Conservation (phyloP, 1,140 invertebrate species). For the Leptestheria dahalacensis region DNA sequence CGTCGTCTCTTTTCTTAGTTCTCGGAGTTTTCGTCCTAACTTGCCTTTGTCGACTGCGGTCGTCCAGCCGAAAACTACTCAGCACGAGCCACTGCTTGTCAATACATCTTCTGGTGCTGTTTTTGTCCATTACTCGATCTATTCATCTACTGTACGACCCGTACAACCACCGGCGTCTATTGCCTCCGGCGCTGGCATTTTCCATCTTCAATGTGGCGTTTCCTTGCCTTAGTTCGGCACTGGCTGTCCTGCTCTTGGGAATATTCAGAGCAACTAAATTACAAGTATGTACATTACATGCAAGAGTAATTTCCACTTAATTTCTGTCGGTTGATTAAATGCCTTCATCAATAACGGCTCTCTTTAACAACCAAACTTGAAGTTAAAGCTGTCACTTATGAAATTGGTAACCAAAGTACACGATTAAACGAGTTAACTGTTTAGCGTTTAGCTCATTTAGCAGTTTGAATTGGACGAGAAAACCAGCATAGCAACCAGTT, state of each 20-base stretch:
- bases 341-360: too few relatives aligned
- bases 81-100: slow-evolving; percentile 60
- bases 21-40: slow-evolving; percentile 58
- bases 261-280: slow-evolving; percentile 50
- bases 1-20: slow-evolving; percentile 61
- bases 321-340: too few relatives aligned
- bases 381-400: too few relatives aligned
- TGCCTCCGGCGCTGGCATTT: slow-evolving; percentile 57
- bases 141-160: slow-evolving; percentile 78
- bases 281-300: slow-evolving; percentile 17
- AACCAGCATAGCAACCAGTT: too few relatives aligned
- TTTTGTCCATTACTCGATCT: slow-evolving; percentile 60
- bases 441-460: too few relatives aligned
- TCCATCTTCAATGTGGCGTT: slow-evolving; percentile 63
- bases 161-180: slow-evolving; percentile 61
- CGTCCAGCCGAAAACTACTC: slow-evolving; percentile 21
- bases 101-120: slow-evolving; percentile 59
- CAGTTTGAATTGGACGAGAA: too few relatives aligned
- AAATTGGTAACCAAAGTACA: too few relatives aligned
- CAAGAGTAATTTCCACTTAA: too few relatives aligned
- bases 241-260: slow-evolving; percentile 67
- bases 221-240: slow-evolving; percentile 65
- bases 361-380: too few relatives aligned
- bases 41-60: slow-evolving; percentile 23
- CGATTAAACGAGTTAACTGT: too few relatives aligned